These are phyloP conservation scores for Rafetus swinhoei DNA, from an alignment of 2,113 vertebrate genomes.

Conservation along the genomic window DNA sequence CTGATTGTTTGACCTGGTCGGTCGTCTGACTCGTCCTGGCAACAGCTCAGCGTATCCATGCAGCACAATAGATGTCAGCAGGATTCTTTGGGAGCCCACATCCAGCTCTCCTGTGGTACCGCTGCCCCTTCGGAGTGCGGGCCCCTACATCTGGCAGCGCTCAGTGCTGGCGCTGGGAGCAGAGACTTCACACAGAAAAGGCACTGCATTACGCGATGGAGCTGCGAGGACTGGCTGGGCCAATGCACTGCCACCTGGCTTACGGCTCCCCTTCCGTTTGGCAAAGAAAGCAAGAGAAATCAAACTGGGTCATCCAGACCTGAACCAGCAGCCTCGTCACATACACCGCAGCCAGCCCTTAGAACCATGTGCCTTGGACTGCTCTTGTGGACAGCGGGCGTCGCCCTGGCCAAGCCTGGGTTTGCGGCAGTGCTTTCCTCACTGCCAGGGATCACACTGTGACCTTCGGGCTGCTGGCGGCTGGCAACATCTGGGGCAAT, in stretches of 20 bases:
- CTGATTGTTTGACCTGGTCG: background rate
- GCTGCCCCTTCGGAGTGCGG: too few relatives aligned
- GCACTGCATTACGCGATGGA: background rate
- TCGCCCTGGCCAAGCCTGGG: too few relatives aligned
- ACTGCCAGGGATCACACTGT: background rate
- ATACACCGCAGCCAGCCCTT: background rate
- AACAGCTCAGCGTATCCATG: background rate
- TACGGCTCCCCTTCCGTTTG: background rate
- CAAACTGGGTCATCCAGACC: background rate
- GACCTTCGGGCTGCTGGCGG: background rate
- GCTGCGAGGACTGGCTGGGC: background rate
- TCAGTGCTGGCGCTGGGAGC: background rate
- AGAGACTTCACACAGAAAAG: background rate
- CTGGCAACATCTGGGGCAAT: background rate
- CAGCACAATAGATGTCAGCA: background rate
- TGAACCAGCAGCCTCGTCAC: background rate
- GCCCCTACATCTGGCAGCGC: background rate
- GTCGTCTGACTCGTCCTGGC: background rate
- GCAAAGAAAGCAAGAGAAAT: background rate
- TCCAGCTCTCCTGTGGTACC: background rate
- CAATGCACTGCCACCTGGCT: background rate
- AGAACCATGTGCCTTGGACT: background rate
- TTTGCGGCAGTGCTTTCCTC: background rate
- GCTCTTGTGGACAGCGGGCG: background rate
- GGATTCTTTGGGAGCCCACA: background rate